Conservation (phyloP, 2,888 invertebrate species). For the Acleris emargana region DNA sequence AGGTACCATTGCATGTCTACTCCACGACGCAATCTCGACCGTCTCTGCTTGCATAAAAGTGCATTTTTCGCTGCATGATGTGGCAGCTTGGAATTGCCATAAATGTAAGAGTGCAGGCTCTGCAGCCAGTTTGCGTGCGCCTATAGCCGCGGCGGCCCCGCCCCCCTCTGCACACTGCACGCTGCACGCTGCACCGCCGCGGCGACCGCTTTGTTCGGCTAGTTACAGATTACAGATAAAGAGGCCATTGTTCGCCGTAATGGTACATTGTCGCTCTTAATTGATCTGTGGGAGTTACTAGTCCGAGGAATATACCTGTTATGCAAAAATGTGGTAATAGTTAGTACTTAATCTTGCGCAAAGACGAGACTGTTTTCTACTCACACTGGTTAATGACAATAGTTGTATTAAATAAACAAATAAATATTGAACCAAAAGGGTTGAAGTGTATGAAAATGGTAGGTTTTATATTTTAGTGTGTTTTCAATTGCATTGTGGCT, state of each 20-base stretch:
- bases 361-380: too few species aligned
- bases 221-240: slow-evolving; percentile 27
- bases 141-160: background rate
- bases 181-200: background rate
- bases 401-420: too few species aligned
- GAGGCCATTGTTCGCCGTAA: slow-evolving; percentile 29
- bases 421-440: too few species aligned
- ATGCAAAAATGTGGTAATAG: too few species aligned
- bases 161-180: background rate
- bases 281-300: slow-evolving; percentile 9
- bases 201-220: slow-evolving; percentile 8
- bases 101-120: slow-evolving; percentile 1
- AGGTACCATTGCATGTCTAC: background rate
- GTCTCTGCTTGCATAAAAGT: background rate
- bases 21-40: background rate
- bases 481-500: background rate
- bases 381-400: too few species aligned
- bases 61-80: slow-evolving; percentile 5
- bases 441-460: too few species aligned
- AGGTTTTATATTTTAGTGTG: too few species aligned
- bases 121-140: slow-evolving; percentile 1
- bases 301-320: too few species aligned
- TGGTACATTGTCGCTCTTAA: slow-evolving; percentile 21
- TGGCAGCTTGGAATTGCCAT: background rate
- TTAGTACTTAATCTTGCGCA: too few species aligned